These are phyloP conservation scores for Phragmatobia fuliginosa DNA, from an alignment of 2,888 invertebrate species.

Conservation along the genomic window DNA sequence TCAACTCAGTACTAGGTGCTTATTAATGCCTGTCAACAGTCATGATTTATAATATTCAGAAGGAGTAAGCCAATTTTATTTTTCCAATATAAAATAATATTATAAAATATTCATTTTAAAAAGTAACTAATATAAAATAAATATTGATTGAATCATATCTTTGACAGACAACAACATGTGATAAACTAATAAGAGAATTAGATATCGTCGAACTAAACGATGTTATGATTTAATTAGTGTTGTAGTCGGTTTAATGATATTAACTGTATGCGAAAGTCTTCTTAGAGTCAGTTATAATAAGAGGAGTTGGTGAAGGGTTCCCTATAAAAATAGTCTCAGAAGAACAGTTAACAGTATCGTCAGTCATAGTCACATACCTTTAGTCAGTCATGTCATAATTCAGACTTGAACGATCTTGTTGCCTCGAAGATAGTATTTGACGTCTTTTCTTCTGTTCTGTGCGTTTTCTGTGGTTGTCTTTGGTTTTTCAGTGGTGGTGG, in stretches of 20 bases:
- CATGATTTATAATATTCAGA: not conserved
- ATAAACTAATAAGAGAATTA: not conserved
- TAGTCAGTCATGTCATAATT: conserved; percentile 72
- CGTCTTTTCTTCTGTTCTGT: conserved; percentile 75
- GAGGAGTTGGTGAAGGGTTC: conserved; percentile 22
- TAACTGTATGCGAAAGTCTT: conserved; percentile 28
- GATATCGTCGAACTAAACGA: conserved; percentile 23
- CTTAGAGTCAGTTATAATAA: conserved; percentile 21
- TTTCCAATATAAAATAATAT: no score
- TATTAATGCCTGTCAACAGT: conserved; percentile 38
- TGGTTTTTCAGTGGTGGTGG: conserved; percentile 60
- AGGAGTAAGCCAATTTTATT: no score
- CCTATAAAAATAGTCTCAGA: conserved; percentile 24
- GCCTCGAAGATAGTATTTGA: conserved; percentile 80
- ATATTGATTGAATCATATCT: conserved; percentile 2
- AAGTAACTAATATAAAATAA: not conserved
- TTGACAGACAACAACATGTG: conserved; percentile 27
- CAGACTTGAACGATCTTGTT: conserved; percentile 83
- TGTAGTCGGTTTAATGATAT: conserved; percentile 48
- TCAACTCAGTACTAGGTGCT: conserved; percentile 2
- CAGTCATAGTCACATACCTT: conserved; percentile 66
- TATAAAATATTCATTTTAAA: no score
- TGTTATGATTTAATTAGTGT: conserved; percentile 46
- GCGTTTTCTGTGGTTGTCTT: conserved; percentile 57
- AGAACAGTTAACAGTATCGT: conserved; percentile 31